phyloP scores from a whole-genome alignment of 2,888 invertebrate genomes.

The Leucophora obtusa region DNA sequence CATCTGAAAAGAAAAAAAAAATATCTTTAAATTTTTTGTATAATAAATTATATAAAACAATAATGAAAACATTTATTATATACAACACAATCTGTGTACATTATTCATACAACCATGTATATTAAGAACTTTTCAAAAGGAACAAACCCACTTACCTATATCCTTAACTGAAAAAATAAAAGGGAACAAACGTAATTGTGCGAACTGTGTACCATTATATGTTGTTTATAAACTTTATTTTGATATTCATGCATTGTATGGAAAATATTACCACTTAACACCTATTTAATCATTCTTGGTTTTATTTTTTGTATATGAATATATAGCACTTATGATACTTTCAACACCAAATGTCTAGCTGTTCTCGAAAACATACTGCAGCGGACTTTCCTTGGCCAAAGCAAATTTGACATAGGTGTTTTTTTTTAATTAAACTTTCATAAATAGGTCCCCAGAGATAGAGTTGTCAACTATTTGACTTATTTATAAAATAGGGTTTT shows the following conservation, averaged over 20 bases:
- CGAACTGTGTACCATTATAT: background rate
- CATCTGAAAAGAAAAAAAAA: background rate
- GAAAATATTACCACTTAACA: slow-evolving; percentile 24
- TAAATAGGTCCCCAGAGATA: too few relatives aligned
- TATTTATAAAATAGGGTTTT: too few relatives aligned
- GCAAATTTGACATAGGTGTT: too few relatives aligned
- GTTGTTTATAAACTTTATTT: slow-evolving; percentile 1
- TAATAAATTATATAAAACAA: background rate
- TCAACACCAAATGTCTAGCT: too few relatives aligned
- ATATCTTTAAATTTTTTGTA: background rate
- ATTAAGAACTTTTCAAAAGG: background rate
- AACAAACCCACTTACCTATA: background rate
- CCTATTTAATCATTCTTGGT: slow-evolving; percentile 15
- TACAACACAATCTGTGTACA: background rate
- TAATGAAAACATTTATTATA: background rate
- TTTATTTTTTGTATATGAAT: too few relatives aligned
- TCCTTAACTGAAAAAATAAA: background rate
- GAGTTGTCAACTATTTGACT: too few relatives aligned
- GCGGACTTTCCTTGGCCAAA: too few relatives aligned
- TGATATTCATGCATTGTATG: slow-evolving; percentile 20
- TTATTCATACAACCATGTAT: background rate
- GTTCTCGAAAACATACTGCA: too few relatives aligned
- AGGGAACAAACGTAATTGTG: background rate
- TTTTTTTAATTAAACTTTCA: too few relatives aligned
- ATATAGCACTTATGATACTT: too few relatives aligned